A percentile compares a stretch with the other conserved stretches of the same genome.
Evolutionary conservation across 1,140 invertebrate species (phyloP).

Genomic region (Hypsibius dujardini): DNA sequence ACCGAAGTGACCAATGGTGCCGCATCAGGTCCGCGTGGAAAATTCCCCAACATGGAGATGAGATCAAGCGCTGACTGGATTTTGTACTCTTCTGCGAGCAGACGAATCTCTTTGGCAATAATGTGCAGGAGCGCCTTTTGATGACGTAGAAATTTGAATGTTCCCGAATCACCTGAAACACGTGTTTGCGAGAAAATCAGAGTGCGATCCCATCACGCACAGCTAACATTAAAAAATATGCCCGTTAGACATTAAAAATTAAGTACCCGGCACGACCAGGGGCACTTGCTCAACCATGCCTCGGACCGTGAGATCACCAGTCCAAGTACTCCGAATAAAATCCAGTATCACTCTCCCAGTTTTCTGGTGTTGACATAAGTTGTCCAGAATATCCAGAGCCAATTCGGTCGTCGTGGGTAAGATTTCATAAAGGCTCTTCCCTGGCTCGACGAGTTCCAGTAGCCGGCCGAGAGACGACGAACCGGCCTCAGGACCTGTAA

Average conservation of each 20-base stretch:
- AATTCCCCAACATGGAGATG: background rate
- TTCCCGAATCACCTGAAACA: background rate
- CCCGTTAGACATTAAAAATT: no score
- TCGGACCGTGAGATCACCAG: background rate
- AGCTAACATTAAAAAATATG: no score
- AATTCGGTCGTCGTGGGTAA: background rate
- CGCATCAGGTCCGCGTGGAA: background rate
- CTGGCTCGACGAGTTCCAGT: background rate
- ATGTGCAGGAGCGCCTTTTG: conserved; percentile 8
- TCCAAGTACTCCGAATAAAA: background rate
- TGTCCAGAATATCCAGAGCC: conserved; percentile 3
- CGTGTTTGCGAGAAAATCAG: background rate
- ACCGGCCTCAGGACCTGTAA: no score
- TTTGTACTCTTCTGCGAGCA: background rate
- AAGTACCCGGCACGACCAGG: background rate
- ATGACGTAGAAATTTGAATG: background rate
- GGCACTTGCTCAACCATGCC: background rate
- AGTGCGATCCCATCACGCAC: no score
- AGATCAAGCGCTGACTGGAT: background rate
- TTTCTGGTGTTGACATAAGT: background rate
- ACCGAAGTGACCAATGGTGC: background rate
- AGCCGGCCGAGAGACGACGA: background rate
- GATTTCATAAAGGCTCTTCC: background rate
- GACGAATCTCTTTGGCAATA: background rate
- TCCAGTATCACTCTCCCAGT: background rate